Evolutionary conservation across 2,113 vertebrate species (phyloP), one percentile per base, ranked within the genome.

Genomic region (Corydoras sp.): DNA sequence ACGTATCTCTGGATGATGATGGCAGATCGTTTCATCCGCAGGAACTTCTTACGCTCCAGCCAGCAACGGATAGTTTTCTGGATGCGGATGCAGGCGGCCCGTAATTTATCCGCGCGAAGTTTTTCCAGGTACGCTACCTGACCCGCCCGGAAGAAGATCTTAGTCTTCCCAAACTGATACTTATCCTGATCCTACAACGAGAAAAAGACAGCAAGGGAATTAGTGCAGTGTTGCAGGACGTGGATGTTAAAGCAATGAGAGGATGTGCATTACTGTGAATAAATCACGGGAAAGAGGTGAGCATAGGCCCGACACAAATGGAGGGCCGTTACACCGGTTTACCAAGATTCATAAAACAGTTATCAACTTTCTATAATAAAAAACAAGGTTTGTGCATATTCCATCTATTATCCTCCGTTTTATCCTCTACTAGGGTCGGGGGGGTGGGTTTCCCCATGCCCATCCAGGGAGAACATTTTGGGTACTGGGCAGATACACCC

Each of bases 151-250:
- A 99, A 99, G 89, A 99, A 99, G 83, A 99, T 99, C 90, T 99
- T 99, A 73, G 94, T 99, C 81, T 99, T 98, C 67, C 97, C 97
- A 88, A 99, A 99, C 85, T 99, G 97, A 84, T 98, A 99, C 85
- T 98, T 98, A 87, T 99, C 97, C 83, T 93, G 90, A 82, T 99
- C 95, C 97, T 99, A 15, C 12, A n/a, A 15, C 6, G 3, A 56
- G 54, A 56, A 43, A 43, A 43, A 43, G 13, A 14, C 1, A 15
- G 30, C 55, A 24, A 79, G 18, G 2, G 3, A 60, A 65, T 59
- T 8, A 13, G 5, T 9, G 2, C 1, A 56, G 3, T 56, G 5
- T 2, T n/a, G 12, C 6, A n/a, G 4, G n/a, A 15, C 4, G 58
- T 1, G 53, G 29, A 7, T 9, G 18, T 43, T 43, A 43, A 43